Base-by-base conservation (phyloP, 2,888 invertebrate species). In the Sphaerophoria taeniata region DNA sequence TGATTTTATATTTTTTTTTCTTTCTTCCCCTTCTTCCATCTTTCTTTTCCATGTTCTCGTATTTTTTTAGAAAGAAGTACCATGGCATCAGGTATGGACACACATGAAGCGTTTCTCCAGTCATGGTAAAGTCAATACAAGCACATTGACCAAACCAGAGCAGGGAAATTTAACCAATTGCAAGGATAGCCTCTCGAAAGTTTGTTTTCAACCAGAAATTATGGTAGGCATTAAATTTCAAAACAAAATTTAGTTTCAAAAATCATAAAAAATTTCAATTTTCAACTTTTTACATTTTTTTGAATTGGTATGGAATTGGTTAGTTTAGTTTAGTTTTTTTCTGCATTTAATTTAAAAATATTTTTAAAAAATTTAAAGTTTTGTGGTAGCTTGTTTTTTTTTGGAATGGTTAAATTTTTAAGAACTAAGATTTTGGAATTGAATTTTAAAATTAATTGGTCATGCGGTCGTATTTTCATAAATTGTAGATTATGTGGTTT, bases 81-180 rank as follows among this genome's bases (percentile, higher is more conserved):
- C 91, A 47, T 91, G 91, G 91, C 91, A 91, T 89, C 91, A 91
- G 87, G 91, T 91, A 87, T 91, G 91, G 91, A 91, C 91, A 78
- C 91, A 91, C 87, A 91, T 91, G 91, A 91, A 91, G 89, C 91
- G 91, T 88, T 89, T 91, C 82, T 91, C 91, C 73, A 90, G 91
- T 89, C 81, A 86, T 82, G 90, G 91, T 83, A 91, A 91, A 89
- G 90, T 91, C 88, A 91, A 91, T 88, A 90, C 91, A 73, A 91
- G 86, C 88, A 91, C 90, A 71, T 88, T 91, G 89, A 91, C 91
- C 65, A 85, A 85, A 45, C 85, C 85, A 76, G 85, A 85, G 39
- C 85, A 85, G 80, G 85, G 85, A 65, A 85, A 80, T 76, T 76
- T 85, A 73, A 63, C 80, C 73, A 72, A 75, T 73, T 85, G 85